These are phyloP conservation scores for Caradrina kadenii DNA, from an alignment of 2,888 invertebrate genomes.

Conservation along the genomic window DNA sequence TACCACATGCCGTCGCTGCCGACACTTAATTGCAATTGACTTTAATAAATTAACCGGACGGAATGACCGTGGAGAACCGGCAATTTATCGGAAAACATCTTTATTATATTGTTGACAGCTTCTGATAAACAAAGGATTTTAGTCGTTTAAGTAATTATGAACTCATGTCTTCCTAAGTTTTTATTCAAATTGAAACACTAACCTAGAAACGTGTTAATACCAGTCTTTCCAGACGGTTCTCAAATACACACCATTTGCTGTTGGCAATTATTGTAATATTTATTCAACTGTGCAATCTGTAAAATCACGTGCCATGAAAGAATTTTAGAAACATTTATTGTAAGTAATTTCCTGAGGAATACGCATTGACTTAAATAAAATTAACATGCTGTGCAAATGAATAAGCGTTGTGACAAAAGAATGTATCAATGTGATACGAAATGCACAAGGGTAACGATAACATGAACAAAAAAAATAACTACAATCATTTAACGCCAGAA, in stretches of 20 bases:
- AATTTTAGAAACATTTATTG: constrained; percentile 9
- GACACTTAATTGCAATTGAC: constrained; percentile 73
- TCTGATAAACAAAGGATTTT: constrained; percentile 30
- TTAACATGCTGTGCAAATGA: constrained; percentile 14
- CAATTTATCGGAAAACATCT: constrained; percentile 75
- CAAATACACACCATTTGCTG: constrained; percentile 29
- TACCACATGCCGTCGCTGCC: constrained; percentile 68
- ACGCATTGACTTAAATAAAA: neutral
- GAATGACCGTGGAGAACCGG: constrained; percentile 59
- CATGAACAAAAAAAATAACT: neutral
- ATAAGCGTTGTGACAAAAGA: constrained; percentile 16
- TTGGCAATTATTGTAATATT: constrained; percentile 23
- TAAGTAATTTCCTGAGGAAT: constrained; percentile 11
- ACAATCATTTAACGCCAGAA: neutral
- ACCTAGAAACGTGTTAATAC: constrained; percentile 23
- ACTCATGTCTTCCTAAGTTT: neutral
- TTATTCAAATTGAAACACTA: constrained; percentile 15
- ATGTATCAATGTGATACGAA: neutral
- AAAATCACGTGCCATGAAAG: constrained; percentile 23
- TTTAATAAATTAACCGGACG: constrained; percentile 72
- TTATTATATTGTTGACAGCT: constrained; percentile 64
- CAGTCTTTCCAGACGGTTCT: constrained; percentile 25
- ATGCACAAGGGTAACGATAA: too few relatives aligned
- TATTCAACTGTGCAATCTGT: constrained; percentile 36
- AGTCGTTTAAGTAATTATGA: constrained; percentile 6